These are phyloP conservation scores for Ornithorhynchus anatinus DNA, from an alignment of 2,113 vertebrate genomes.

Conservation along the genomic window DNA sequence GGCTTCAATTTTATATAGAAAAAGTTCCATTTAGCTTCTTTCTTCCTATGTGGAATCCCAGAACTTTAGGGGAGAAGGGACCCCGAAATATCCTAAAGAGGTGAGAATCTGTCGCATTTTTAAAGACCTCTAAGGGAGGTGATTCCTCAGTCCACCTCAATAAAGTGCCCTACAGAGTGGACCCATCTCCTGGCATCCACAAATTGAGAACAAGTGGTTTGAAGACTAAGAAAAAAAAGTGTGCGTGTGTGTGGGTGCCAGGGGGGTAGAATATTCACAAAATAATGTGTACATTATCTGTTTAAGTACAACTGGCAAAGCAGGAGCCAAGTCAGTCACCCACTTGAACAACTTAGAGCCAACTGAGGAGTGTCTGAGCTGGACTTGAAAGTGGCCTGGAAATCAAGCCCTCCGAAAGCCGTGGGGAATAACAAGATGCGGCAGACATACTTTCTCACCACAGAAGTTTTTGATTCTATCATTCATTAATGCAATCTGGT, in stretches of 20 bases:
- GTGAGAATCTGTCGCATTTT: too few species aligned
- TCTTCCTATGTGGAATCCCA: too few species aligned
- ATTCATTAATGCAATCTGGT: neutral
- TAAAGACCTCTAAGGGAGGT: too few species aligned
- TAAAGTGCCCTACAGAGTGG: too few species aligned
- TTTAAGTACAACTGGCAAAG: fast-evolving
- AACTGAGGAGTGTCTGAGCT: neutral
- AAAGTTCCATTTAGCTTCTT: neutral
- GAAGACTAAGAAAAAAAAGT: too few species aligned
- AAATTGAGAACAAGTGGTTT: too few species aligned
- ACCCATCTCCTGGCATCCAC: too few species aligned
- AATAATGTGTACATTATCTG: too few species aligned
- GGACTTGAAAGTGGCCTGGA: neutral
- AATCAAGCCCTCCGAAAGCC: neutral
- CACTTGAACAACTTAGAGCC: neutral
- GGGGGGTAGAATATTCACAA: neutral
- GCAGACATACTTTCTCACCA: neutral
- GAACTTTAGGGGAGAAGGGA: too few species aligned
- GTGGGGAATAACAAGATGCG: neutral
- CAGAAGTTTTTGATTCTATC: neutral
- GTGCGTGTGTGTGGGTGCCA: too few species aligned
- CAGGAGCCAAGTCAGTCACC: neutral
- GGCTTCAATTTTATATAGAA: fast-evolving
- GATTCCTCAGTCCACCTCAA: too few species aligned
- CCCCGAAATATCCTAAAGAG: too few species aligned